A percentile compares a stretch with the other conserved stretches of the same genome.
Conservation (phyloP, 2,797 vertebrate genomes). For the Pitangus sulphuratus region DNA sequence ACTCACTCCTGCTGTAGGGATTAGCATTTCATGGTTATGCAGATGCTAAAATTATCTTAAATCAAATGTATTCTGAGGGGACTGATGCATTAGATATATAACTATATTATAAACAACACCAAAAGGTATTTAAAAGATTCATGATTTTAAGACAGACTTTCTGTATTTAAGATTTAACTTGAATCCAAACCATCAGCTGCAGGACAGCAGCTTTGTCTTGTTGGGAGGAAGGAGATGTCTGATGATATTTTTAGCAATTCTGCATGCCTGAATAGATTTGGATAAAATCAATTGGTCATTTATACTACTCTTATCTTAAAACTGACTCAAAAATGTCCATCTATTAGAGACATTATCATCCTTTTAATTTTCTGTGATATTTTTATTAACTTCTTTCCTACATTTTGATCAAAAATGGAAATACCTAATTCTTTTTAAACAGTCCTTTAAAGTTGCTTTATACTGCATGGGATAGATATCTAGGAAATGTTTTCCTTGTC, state of each 20-base stretch:
- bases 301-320: not conserved
- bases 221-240: not conserved
- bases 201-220: not conserved
- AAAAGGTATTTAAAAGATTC: not conserved
- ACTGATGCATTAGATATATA: not conserved
- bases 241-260: not conserved
- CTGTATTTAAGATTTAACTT: not conserved
- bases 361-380: not conserved
- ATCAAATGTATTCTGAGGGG: not conserved
- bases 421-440: not conserved
- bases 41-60: not conserved
- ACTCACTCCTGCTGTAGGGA: not conserved
- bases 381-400: not conserved
- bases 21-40: not conserved
- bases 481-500: not conserved
- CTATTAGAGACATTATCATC: accelerated
- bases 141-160: not conserved
- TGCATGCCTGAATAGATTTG: not conserved
- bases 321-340: not conserved
- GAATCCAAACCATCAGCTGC: not conserved
- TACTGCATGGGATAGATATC: not conserved
- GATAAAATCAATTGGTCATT: not conserved
- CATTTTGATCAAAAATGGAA: not conserved
- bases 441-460: not conserved
- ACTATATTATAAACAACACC: not conserved